These are phyloP conservation scores for Anoplolepis gracilipes DNA, from an alignment of 1,140 invertebrate genomes.

Conservation along the genomic window DNA sequence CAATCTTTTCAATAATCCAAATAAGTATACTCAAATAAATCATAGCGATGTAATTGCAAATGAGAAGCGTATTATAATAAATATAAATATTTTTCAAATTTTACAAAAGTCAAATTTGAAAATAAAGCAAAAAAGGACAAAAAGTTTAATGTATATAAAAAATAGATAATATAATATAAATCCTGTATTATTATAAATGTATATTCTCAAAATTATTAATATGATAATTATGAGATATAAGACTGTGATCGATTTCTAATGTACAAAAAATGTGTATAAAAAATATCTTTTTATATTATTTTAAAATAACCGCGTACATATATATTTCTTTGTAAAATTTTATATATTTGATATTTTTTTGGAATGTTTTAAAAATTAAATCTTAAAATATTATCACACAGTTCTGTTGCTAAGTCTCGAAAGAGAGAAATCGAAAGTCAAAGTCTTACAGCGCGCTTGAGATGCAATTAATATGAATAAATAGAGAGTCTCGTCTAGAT, in stretches of 20 bases:
- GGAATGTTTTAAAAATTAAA: neutral
- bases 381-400: constrained; percentile 15
- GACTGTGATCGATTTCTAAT: neutral
- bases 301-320: neutral
- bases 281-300: neutral
- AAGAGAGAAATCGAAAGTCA: constrained; percentile 38
- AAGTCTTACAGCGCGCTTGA: constrained; percentile 18
- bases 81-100: constrained; percentile 20
- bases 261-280: neutral
- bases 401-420: neutral
- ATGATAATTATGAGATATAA: neutral
- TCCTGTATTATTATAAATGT: neutral
- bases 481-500: constrained; percentile 50
- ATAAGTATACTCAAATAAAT: neutral
- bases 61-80: neutral
- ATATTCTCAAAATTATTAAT: constrained; percentile 10
- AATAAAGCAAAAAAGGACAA: neutral
- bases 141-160: neutral
- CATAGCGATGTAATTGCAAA: neutral
- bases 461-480: constrained; percentile 58
- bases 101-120: constrained; percentile 11
- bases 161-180: neutral
- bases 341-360: neutral
- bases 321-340: neutral
- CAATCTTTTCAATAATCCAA: neutral